Base-by-base conservation (phyloP, 1,140 invertebrate genomes). In the Homarus americanus region DNA sequence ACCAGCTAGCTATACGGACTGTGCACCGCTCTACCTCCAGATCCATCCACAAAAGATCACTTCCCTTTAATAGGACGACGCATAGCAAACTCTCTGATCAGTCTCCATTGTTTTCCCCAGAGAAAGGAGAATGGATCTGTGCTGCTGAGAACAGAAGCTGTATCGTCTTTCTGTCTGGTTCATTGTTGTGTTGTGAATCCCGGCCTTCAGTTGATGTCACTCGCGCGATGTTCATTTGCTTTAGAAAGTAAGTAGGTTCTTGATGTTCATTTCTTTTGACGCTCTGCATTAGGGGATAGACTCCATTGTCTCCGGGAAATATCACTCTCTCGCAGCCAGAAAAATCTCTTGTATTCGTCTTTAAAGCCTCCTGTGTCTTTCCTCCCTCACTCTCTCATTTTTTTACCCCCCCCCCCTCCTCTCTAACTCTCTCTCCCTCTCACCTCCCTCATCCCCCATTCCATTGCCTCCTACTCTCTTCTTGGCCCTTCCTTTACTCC, bases 221-320 rank as follows among this genome's bases (percentile, higher is more conserved):
- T 87, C 73, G 75, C 53, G 5, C 85, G 85, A 79, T 87, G 85
- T 79, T 87, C 44, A 87, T 87, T 66, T 87, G 75, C 58, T 87
- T 87, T 79, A 79, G 73, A 79, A 79, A 41, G 76, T 79, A 78
- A 79, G 58, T 63, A 78, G 41, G 75, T 66, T 79, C 76, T 87
- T 87, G 85, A 87, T 87, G 85, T 72, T 87, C 85, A 87, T 79
- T 87, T 87, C 75, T 87, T 87, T 87, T 79, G 85, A 87, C 76
- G 76, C 76, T 87, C 85, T 87, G 85, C 75, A 87, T 79, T 87
- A 87, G 76, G 12, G 76, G 75, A 79, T 87, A 66, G 82, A 73
- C 58, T 73, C 82, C 66, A 73, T 73, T 85, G 66, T 73, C 58
- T 83, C 24, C 82, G 10, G 82, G 40, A 69, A 73, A 85, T 85